Percentiles rank a stretch among this genome's conserved stretches.
Evolutionary conservation across 2,113 vertebrate genomes (phyloP).

Genomic region (Xiphophorus hellerii): DNA sequence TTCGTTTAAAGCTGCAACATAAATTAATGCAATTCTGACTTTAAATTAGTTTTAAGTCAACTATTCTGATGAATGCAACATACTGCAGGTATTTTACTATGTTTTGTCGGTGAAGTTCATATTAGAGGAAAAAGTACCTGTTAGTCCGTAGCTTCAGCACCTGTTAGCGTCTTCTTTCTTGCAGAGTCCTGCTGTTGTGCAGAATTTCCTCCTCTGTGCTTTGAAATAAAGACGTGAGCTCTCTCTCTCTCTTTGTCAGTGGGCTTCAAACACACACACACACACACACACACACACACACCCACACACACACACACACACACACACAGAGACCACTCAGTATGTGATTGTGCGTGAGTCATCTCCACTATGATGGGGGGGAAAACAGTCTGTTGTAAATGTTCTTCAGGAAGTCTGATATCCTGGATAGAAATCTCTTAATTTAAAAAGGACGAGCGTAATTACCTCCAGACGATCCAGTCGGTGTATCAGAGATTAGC

Average conservation of each 20-base stretch:
- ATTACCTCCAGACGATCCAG: background rate
- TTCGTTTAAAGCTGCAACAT: background rate
- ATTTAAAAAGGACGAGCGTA: background rate
- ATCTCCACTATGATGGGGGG: background rate
- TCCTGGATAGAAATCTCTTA: too few relatives aligned
- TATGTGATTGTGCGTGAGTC: constrained; percentile 33
- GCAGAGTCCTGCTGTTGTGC: constrained; percentile 17
- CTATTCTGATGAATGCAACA: background rate
- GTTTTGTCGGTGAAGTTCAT: background rate
- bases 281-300: too few relatives aligned
- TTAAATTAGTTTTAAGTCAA: background rate
- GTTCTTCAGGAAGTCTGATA: background rate
- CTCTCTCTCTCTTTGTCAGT: background rate
- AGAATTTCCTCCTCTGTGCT: constrained; percentile 17
- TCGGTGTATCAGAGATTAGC: background rate
- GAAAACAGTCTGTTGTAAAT: constrained; percentile 11
- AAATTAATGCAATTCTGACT: background rate
- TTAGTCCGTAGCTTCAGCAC: background rate
- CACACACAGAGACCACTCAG: background rate
- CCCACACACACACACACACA: too few relatives aligned
- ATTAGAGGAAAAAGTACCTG: constrained; percentile 37
- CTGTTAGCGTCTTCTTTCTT: constrained; percentile 30
- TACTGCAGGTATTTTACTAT: background rate
- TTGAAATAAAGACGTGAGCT: constrained; percentile 35
- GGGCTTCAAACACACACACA: background rate